Conservation (phyloP, 2,113 vertebrate species). For the Eulacestoma nigropectus region DNA sequence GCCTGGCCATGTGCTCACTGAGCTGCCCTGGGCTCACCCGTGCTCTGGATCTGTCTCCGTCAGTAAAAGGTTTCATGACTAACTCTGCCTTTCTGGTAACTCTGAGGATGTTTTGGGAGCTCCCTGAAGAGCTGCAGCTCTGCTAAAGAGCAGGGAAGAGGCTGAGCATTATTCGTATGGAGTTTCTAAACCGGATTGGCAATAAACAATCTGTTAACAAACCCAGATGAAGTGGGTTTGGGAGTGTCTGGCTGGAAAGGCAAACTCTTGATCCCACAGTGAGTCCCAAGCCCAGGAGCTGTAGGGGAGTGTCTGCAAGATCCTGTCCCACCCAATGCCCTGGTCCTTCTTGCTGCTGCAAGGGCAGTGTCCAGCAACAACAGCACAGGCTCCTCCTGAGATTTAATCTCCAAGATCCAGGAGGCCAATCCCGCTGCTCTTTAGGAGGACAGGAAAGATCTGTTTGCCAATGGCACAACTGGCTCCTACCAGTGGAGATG, state of each 20-base stretch:
- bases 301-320: not conserved
- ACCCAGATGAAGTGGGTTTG: not conserved
- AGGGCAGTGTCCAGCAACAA: not conserved
- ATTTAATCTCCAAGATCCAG: not conserved
- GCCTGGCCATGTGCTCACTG: not conserved
- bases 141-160: not conserved
- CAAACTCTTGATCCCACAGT: not conserved
- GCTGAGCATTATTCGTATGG: not conserved
- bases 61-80: not conserved
- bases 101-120: not conserved
- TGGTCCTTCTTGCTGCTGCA: not conserved
- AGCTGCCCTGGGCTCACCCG: not conserved
- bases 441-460: not conserved
- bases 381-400: not conserved
- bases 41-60: not conserved
- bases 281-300: constrained; percentile 8
- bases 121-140: not conserved
- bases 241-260: constrained; percentile 33
- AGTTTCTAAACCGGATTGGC: not conserved
- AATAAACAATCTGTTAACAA: not conserved
- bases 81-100: not conserved
- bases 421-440: not conserved
- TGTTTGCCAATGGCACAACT: not conserved
- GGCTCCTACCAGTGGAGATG: not conserved
- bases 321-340: constrained; percentile 6